Percentiles rank a stretch among this genome's conserved stretches.
These are phyloP conservation scores for Zygogramma bicolorata DNA, from an alignment of 2,888 invertebrate species.

Conservation along the genomic window DNA sequence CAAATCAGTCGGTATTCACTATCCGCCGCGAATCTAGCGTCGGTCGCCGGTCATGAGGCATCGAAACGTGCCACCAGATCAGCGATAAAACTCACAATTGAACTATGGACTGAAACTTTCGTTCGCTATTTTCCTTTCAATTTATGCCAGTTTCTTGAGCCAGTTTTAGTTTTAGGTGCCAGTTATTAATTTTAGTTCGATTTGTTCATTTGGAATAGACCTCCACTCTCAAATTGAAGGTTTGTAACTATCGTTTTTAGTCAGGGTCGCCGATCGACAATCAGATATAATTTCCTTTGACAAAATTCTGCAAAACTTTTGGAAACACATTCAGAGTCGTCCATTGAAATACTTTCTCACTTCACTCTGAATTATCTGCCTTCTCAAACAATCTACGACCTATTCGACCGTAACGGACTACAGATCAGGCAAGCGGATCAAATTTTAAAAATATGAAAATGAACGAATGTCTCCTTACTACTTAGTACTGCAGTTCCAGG, in stretches of 20 bases:
- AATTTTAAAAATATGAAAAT: no score
- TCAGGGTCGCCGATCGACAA: neutral
- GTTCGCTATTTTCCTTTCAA: conserved; percentile 17
- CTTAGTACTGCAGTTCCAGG: no score
- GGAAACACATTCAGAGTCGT: no score
- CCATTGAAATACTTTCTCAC: no score
- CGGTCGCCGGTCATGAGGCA: conserved; percentile 20
- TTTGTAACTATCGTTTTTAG: conserved; percentile 8
- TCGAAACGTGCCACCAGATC: conserved; percentile 6
- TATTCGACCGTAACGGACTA: no score
- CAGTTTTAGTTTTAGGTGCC: conserved; percentile 41
- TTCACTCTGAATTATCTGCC: no score
- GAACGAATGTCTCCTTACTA: no score
- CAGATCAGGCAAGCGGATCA: no score
- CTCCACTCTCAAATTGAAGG: conserved; percentile 8
- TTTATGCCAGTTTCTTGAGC: conserved; percentile 44
- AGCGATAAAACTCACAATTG: neutral
- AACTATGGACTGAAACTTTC: conserved; percentile 13
- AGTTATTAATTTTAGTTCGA: conserved; percentile 12
- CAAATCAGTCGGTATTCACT: conserved; percentile 19
- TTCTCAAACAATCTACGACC: no score
- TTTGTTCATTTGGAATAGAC: neutral
- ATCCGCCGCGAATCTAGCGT: conserved; percentile 13
- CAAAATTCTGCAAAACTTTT: no score
- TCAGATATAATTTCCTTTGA: no score